phyloP scores from a whole-genome alignment of 2,888 invertebrate species.

The Clepsis dumicolana region DNA sequence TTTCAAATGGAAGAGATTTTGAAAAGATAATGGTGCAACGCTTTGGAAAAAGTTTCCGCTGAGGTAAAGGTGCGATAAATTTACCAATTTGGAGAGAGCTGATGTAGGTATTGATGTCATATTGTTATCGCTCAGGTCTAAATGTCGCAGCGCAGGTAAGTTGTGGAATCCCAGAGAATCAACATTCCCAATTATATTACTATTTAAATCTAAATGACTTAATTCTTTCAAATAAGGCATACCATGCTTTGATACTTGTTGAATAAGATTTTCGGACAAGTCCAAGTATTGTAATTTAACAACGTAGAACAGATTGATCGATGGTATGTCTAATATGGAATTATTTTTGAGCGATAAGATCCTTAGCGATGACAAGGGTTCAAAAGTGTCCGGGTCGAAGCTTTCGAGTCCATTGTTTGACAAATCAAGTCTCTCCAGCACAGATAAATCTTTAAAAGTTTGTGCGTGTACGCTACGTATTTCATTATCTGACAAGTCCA shows the following conservation, averaged over 20 bases:
- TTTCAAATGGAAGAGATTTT: conserved; percentile 93
- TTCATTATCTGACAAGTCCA: conserved; percentile 92
- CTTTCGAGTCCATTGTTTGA: conserved; percentile 91
- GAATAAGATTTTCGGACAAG: conserved; percentile 92
- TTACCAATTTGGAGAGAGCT: conserved; percentile 91
- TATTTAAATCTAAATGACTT: conserved; percentile 89
- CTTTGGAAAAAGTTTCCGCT: conserved; percentile 92
- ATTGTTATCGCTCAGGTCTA: conserved; percentile 94
- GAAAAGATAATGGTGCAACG: conserved; percentile 92
- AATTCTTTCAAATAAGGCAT: conserved; percentile 91
- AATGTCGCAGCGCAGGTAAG: conserved; percentile 89
- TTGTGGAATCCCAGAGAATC: conserved; percentile 91
- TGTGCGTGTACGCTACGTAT: conserved; percentile 90
- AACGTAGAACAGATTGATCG: conserved; percentile 88
- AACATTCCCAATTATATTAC: conserved; percentile 91
- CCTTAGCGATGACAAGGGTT: conserved; percentile 89
- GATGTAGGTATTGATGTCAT: conserved; percentile 91
- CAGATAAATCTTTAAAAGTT: conserved; percentile 92
- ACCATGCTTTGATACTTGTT: conserved; percentile 89
- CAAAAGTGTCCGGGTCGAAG: conserved; percentile 90
- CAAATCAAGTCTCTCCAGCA: conserved; percentile 90
- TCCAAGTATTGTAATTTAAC: conserved; percentile 90
- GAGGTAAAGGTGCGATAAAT: conserved; percentile 91
- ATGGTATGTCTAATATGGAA: conserved; percentile 91
- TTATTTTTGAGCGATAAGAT: conserved; percentile 92